Evolutionary conservation across 2,113 vertebrate genomes (phyloP).

Genomic region (Peromyscus californicus): DNA sequence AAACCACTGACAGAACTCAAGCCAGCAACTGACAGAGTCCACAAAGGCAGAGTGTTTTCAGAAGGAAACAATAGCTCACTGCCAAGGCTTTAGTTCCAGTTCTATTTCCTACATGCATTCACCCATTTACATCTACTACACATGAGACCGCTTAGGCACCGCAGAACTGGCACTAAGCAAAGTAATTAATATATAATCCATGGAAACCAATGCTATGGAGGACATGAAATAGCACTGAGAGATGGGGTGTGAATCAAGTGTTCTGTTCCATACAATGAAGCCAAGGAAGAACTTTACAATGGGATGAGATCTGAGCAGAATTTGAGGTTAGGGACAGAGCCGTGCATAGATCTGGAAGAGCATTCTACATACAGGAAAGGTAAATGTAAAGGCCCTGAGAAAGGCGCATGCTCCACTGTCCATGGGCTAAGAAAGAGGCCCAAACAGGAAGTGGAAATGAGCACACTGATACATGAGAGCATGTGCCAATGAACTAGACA

Average conservation of each 20-base stretch:
- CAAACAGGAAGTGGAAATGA: background rate
- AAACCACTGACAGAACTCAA: background rate
- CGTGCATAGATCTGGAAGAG: background rate
- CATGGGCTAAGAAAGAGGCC: background rate
- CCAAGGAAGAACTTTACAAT: background rate
- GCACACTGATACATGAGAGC: background rate
- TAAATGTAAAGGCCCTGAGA: background rate
- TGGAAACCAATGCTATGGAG: background rate
- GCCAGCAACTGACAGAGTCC: background rate
- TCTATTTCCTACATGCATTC: background rate
- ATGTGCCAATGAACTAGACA: background rate
- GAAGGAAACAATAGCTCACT: background rate
- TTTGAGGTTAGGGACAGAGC: conserved; percentile 5
- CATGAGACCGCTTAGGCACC: background rate
- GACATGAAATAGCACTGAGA: conserved; percentile 17
- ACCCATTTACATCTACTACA: background rate
- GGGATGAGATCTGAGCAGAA: conserved; percentile 4
- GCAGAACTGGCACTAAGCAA: background rate
- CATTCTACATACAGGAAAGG: background rate
- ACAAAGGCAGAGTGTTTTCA: background rate
- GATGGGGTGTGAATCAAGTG: background rate
- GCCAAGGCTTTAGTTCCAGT: background rate
- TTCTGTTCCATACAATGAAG: background rate
- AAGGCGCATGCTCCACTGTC: background rate
- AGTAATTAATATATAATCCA: background rate